Evolutionary conservation across 1,140 invertebrate genomes (phyloP).

Genomic region (Papilio aristodemus): DNA sequence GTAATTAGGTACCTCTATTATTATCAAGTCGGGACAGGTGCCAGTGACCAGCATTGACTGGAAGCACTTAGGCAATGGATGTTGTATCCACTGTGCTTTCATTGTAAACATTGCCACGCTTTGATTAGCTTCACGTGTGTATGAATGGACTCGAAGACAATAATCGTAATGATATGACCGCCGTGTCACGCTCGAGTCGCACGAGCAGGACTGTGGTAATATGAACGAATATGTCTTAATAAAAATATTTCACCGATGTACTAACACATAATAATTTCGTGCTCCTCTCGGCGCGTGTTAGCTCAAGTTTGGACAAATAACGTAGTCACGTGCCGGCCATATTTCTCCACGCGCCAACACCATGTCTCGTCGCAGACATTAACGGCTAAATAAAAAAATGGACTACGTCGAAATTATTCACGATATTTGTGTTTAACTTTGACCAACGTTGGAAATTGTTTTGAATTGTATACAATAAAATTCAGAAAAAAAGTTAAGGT

Average conservation of each 20-base stretch:
- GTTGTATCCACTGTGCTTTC: too few species aligned
- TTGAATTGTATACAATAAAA: neutral
- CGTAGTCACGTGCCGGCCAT: constrained; percentile 7
- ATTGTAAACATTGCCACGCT: too few species aligned
- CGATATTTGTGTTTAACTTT: neutral
- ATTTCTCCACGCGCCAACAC: constrained; percentile 8
- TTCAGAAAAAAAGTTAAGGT: too few species aligned
- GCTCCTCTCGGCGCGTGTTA: neutral
- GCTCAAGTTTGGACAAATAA: constrained; percentile 20
- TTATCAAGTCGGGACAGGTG: too few species aligned
- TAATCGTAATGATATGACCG: too few species aligned
- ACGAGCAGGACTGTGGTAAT: neutral
- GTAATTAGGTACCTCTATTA: too few species aligned
- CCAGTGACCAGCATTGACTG: too few species aligned
- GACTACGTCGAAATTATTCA: neutral
- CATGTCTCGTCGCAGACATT: constrained; percentile 11
- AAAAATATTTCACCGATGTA: constrained; percentile 4
- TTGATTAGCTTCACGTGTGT: too few species aligned
- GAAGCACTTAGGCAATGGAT: too few species aligned
- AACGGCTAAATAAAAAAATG: constrained; percentile 20
- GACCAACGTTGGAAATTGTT: neutral
- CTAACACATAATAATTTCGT: constrained; percentile 9
- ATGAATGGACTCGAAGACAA: too few species aligned
- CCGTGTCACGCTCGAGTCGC: neutral
- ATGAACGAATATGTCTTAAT: neutral